A percentile compares a stretch with the other conserved stretches of the same genome.
These are phyloP conservation scores for Chironomus tepperi DNA, from an alignment of 1,140 invertebrate genomes.

Conservation along the genomic window DNA sequence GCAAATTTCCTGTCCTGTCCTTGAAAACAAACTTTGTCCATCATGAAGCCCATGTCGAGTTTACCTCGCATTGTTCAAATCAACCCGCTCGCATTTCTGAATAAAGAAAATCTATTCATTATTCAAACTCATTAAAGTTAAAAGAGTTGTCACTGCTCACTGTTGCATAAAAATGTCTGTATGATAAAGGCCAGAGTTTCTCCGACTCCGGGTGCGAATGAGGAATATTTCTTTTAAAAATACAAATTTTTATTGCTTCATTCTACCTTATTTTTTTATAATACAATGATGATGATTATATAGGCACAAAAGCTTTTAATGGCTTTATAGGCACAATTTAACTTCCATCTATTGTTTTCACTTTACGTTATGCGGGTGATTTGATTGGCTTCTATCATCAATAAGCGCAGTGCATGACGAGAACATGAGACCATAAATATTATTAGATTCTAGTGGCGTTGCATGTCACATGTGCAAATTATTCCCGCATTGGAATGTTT, in stretches of 20 bases:
- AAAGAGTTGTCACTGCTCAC: constrained; percentile 20
- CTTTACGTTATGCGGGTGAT: constrained; percentile 14
- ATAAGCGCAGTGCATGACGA: neutral
- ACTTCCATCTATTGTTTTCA: constrained; percentile 17
- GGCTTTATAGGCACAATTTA: neutral
- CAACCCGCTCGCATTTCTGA: too few species aligned
- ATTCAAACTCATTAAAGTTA: neutral
- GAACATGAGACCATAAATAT: neutral
- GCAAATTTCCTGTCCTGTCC: too few species aligned
- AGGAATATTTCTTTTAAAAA: neutral
- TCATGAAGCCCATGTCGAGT: too few species aligned
- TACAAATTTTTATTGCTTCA: constrained; percentile 18
- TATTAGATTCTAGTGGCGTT: neutral
- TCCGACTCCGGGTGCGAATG: neutral
- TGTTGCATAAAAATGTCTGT: constrained; percentile 22
- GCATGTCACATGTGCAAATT: neutral
- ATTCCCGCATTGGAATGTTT: too few species aligned
- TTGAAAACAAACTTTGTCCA: too few species aligned
- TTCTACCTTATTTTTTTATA: neutral
- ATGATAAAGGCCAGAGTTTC: neutral
- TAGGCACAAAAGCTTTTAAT: constrained; percentile 6
- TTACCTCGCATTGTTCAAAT: too few species aligned
- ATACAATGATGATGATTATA: too few species aligned
- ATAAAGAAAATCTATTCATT: too few species aligned
- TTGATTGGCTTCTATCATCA: neutral